Percentiles rank a stretch among this genome's conserved stretches.
Evolutionary conservation across 2,113 vertebrate genomes (phyloP).

Genomic region (Chaenogobius annularis): DNA sequence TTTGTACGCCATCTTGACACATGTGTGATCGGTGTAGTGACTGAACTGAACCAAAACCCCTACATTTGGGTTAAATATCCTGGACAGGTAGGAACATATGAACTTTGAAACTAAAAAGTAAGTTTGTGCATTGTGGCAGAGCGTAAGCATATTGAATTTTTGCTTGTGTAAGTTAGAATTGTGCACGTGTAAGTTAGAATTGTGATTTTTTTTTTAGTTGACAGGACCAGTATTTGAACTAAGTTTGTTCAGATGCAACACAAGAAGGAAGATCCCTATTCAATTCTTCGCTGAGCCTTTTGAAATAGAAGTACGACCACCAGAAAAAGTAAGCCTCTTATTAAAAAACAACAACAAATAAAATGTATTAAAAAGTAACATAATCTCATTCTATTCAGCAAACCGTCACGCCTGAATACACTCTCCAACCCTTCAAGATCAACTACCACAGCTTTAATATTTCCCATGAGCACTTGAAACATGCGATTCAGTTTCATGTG

Average conservation of each 20-base stretch:
- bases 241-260: slow-evolving; percentile 74
- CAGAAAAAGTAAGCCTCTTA: slow-evolving; percentile 54
- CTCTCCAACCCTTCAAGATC: slow-evolving; percentile 58
- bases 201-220: slow-evolving; percentile 55
- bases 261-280: slow-evolving; percentile 65
- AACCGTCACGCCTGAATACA: slow-evolving; percentile 17
- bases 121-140: too few species aligned
- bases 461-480: slow-evolving; percentile 61
- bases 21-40: slow-evolving; percentile 71
- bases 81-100: slow-evolving; percentile 61
- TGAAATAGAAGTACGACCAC: slow-evolving; percentile 60
- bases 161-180: too few species aligned
- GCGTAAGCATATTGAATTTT: too few species aligned
- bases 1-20: slow-evolving; percentile 24
- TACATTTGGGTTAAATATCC: slow-evolving; percentile 39
- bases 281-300: slow-evolving; percentile 66
- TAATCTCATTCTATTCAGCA: slow-evolving; percentile 25
- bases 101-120: too few species aligned
- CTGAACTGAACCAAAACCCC: slow-evolving; percentile 62
- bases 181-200: too few species aligned
- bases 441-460: slow-evolving; percentile 78
- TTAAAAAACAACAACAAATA: not conserved
- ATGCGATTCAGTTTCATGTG: slow-evolving; percentile 72
- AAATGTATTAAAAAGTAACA: not conserved
- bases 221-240: slow-evolving; percentile 65